Evolutionary conservation across 2,797 vertebrate species (phyloP).

Genomic region (Fistularia tabacaria): DNA sequence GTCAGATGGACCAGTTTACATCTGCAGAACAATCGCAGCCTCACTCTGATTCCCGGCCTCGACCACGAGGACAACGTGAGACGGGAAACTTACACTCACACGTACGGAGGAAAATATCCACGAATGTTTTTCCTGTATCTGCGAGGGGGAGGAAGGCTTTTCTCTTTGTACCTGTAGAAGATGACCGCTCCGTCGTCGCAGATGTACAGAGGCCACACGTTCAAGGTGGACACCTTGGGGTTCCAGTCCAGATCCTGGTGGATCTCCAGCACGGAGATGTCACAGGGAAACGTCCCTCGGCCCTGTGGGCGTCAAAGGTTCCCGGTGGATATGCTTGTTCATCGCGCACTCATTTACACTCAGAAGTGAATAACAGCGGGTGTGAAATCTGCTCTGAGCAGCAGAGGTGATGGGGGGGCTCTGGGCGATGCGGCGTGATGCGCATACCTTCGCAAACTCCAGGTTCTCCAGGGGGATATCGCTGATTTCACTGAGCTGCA

Average conservation of each 20-base stretch:
- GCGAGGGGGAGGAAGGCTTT: no score
- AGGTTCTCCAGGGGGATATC: constrained; percentile 87
- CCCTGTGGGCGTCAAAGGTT: constrained; percentile 73
- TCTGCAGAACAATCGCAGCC: no score
- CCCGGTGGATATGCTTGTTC: background rate
- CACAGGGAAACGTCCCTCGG: constrained; percentile 98
- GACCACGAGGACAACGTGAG: no score
- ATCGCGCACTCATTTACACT: no score
- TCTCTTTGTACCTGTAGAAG: constrained; percentile 88
- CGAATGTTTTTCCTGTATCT: no score
- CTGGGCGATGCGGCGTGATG: no score
- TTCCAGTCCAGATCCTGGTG: constrained; percentile 99
- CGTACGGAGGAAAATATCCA: no score
- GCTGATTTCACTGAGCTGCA: constrained; percentile 90
- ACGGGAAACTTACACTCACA: no score
- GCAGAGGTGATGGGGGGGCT: background rate
- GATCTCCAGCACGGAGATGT: constrained; percentile 98
- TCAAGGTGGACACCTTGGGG: constrained; percentile 95
- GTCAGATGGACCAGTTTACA: no score
- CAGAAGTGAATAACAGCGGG: no score
- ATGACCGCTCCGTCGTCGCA: constrained; percentile 98
- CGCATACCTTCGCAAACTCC: constrained; percentile 95
- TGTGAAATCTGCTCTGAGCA: no score
- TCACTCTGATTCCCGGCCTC: no score
- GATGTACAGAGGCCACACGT: constrained; percentile 99